Base-by-base conservation (phyloP, 2,797 vertebrate genomes). In the Cyclura pinguis region DNA sequence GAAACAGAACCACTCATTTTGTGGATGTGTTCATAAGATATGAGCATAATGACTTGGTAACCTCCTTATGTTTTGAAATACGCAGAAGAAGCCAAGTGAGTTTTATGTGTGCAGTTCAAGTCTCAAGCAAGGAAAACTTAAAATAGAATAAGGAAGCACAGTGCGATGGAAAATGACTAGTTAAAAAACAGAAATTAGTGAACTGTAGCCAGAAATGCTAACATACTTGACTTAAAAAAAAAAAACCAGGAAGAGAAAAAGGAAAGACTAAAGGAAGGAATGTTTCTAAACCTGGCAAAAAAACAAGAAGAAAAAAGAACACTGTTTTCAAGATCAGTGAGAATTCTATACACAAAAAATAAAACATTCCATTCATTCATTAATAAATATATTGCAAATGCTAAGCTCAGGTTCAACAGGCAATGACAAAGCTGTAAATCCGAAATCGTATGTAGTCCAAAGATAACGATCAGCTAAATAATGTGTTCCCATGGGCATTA, bases 401-500 rank as follows among this genome's bases (percentile, higher is more conserved):
- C 55, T 0, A n/a, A 38, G 47, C 32, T 38, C 83, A 50, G 62
- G 7, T 64, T 80, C 20, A 77, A 3, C 9, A 62, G 14, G 42
- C 35, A 76, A 2, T 20, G 5, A 47, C 32, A 27, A 38, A 69
- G 6, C 69, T 5, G 47, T n/a, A 50, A 87, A 52, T 80, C 38
- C 59, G 35, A 74, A 77, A 74, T 16, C 13, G 9, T 35, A 18
- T 35, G 77, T 9, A 72, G 64, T 24, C 35, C 50, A 38, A 86
- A 76, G 38, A 88, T 52, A 47, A 57, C 29, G 6, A 10, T 57
- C 52, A 47, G 69, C 67, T 83, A 74, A 82, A 82, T n/a, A 73
- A 76, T 85, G 83, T 2, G 0, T 84, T 90, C 93, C 32, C 10
- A 91, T 20, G 91, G 84, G n/a, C 57, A 50, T 88, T 69, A 84